Evolutionary conservation across 2,797 vertebrate genomes (phyloP).

Genomic region (Acipenser ruthenus): DNA sequence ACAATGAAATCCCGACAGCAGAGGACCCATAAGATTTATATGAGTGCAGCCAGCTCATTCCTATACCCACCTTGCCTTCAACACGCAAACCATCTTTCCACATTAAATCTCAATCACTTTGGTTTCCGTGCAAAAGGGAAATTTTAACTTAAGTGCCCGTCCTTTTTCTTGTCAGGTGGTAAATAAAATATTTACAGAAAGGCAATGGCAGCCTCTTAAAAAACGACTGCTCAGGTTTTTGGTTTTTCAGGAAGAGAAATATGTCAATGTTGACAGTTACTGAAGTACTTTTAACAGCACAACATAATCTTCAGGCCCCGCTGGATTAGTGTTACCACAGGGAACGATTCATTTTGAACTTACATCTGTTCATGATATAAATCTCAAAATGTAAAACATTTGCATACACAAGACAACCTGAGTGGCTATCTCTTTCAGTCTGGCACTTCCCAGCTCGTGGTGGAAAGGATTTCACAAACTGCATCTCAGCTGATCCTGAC

Average conservation of each 20-base stretch:
- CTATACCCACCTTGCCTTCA: too few relatives aligned
- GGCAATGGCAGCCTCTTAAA: conserved; percentile 24
- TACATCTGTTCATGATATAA: conserved; percentile 68
- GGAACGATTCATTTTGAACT: conserved; percentile 58
- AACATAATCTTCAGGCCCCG: conserved; percentile 55
- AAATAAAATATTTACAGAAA: conserved; percentile 28
- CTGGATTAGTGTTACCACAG: conserved; percentile 64
- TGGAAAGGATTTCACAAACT: conserved; percentile 48
- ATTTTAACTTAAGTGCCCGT: neutral
- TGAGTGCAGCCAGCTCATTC: too few relatives aligned
- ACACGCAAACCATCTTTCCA: neutral
- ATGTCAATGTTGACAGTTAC: conserved; percentile 57
- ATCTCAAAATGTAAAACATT: conserved; percentile 60
- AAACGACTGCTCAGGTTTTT: conserved; percentile 34
- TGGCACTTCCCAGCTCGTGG: conserved; percentile 42
- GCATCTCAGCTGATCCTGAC: conserved; percentile 58
- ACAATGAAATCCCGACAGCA: too few relatives aligned
- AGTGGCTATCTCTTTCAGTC: conserved; percentile 30
- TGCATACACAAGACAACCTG: conserved; percentile 14
- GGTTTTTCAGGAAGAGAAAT: conserved; percentile 43
- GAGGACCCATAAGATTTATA: too few relatives aligned
- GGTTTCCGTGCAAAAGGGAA: conserved; percentile 22
- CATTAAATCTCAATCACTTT: neutral
- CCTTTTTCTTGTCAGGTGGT: conserved; percentile 35
- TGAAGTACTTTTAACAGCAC: conserved; percentile 60